Evolutionary conservation across 2,888 invertebrate species (phyloP), one percentile per base, ranked within the genome.

Genomic region (Diploptera punctata): DNA sequence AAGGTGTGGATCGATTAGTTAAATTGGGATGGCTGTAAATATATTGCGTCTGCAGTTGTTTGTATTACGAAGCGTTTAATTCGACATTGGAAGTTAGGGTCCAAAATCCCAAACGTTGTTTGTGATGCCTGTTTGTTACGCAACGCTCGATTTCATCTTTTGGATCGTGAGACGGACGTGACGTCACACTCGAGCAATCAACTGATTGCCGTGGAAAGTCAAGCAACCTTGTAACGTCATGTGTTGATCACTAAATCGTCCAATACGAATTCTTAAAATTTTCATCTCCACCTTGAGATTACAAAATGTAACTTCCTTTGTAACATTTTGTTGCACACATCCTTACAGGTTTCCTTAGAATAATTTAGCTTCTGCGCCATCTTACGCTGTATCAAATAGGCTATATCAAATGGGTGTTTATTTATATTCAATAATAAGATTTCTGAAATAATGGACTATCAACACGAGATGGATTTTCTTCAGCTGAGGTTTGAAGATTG

Each of bases 241-340:
- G 24, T 19, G 43, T 68, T 72, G 68, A 72, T 72, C 72, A 72
- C 72, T 68, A 72, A 68, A 72, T 72, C 61, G 60, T 43, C 38
- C 43, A 16, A 16, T 24, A 21, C 24, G 19, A 21, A 13, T 52
- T 52, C 52, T 19, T 19, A 52, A 52, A 52, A 52, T 52, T n/a
- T n/a, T n/a, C n/a, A n/a, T n/a, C n/a, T n/a, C n/a, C n/a, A n/a
- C n/a, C n/a, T n/a, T n/a, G n/a, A n/a, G n/a, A n/a, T n/a, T n/a
- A n/a, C n/a, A n/a, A n/a, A n/a, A n/a, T n/a, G n/a, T n/a, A n/a
- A n/a, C n/a, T n/a, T n/a, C n/a, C n/a, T n/a, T n/a, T n/a, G n/a
- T n/a, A n/a, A n/a, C n/a, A n/a, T n/a, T n/a, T n/a, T n/a, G n/a
- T n/a, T n/a, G n/a, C n/a, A n/a, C n/a, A n/a, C n/a, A n/a, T n/a